phyloP scores from a whole-genome alignment of 2,888 invertebrate genomes.

The Lasioglossum zephyrum region DNA sequence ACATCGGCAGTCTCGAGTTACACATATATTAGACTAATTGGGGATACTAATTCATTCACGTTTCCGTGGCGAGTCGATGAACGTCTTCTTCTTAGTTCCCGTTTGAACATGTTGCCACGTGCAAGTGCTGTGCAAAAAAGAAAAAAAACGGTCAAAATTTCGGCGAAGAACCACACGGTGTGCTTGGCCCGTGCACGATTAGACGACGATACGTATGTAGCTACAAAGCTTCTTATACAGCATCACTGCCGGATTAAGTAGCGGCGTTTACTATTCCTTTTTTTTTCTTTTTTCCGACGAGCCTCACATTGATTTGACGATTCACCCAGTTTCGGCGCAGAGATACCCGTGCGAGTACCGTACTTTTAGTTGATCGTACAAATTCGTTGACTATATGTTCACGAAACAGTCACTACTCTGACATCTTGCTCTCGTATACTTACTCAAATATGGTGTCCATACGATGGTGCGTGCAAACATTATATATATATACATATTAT shows the following conservation, averaged over 20 bases:
- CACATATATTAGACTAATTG: not conserved
- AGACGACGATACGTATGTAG: constrained; percentile 54
- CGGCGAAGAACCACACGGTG: constrained; percentile 41
- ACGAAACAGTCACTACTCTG: constrained; percentile 73
- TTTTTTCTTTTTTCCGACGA: constrained; percentile 31
- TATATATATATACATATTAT: not conserved
- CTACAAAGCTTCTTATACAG: constrained; percentile 61
- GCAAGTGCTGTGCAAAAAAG: constrained; percentile 11
- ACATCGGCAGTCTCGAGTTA: constrained; percentile 18
- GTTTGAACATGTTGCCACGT: constrained; percentile 4
- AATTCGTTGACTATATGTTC: constrained; percentile 70
- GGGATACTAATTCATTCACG: not conserved
- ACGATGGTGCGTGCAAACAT: constrained; percentile 25
- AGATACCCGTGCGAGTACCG: constrained; percentile 54
- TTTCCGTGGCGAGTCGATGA: constrained; percentile 6
- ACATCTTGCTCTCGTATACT: constrained; percentile 71
- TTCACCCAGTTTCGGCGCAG: constrained; percentile 39
- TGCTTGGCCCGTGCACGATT: constrained; percentile 58
- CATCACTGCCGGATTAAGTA: constrained; percentile 71
- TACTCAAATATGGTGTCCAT: constrained; percentile 46
- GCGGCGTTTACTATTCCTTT: constrained; percentile 50
- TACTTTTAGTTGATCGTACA: constrained; percentile 67
- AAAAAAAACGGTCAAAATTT: constrained; percentile 19
- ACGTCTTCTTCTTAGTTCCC: constrained; percentile 2
- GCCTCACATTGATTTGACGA: constrained; percentile 50